These are phyloP conservation scores for Leiothrix lutea DNA, from an alignment of 2,113 vertebrate genomes.

Conservation along the genomic window DNA sequence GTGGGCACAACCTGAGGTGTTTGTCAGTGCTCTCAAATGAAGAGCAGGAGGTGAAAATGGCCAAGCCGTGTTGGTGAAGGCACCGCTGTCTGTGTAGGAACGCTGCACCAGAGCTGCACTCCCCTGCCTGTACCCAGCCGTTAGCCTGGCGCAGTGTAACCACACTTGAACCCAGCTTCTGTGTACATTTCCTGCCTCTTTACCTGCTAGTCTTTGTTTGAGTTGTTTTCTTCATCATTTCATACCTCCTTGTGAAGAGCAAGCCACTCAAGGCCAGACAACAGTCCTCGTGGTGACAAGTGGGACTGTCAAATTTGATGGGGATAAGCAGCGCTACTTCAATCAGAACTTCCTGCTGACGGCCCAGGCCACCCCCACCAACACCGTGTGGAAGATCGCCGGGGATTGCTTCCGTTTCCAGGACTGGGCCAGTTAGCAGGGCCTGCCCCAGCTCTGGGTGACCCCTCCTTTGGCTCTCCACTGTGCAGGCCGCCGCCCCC, in stretches of 20 bases:
- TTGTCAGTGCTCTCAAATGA: not conserved
- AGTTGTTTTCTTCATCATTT: slow-evolving; percentile 34
- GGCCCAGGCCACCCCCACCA: slow-evolving; percentile 86
- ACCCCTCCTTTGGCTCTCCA: not conserved
- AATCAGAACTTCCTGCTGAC: slow-evolving; percentile 96
- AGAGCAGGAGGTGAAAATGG: not conserved
- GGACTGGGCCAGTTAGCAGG: slow-evolving; percentile 85
- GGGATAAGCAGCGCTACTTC: slow-evolving; percentile 93
- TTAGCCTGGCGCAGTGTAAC: not conserved
- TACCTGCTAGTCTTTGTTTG: slow-evolving; percentile 38
- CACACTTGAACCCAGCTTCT: not conserved
- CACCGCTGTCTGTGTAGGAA: not conserved
- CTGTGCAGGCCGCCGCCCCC: not conserved
- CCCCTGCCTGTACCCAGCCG: not conserved
- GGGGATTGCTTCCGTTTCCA: slow-evolving; percentile 98
- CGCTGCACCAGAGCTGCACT: not conserved
- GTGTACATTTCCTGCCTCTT: not conserved
- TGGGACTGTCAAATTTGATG: slow-evolving; percentile 93
- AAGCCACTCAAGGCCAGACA: slow-evolving; percentile 93
- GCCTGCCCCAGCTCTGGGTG: not conserved
- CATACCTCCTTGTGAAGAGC: slow-evolving; percentile 76
- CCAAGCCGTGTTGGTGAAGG: not conserved
- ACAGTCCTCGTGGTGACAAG: slow-evolving; percentile 92
- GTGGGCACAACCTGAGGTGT: not conserved
- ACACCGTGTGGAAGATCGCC: slow-evolving; percentile 95